Evolutionary conservation across 2,113 vertebrate genomes (phyloP), one percentile per base, ranked within the genome.

Genomic region (Lanius collurio): DNA sequence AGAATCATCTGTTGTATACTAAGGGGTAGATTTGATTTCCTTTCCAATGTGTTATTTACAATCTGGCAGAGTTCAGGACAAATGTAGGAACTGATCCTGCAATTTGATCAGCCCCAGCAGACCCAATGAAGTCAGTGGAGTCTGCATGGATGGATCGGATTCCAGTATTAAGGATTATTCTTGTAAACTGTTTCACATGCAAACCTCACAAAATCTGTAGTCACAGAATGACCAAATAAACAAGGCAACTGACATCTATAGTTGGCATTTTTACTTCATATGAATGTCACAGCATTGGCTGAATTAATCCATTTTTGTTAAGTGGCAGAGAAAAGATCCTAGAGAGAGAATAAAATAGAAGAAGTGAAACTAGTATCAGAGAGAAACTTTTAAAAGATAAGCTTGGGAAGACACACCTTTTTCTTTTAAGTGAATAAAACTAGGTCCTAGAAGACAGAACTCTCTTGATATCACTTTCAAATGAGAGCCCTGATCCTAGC

Each of bases 61-160:
- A 33, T 90, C 91, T 90, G 82, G 55, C 91, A 90, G 79, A 93
- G 82, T 74, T 86, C 67, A 70, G n/a, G 59, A 52, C 83, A 59
- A 74, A 82, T 15, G 57, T 46, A 82, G 65, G 84, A 97, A 83
- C 79, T 46, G 82, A 90, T 95, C 92, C 78, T 83, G 92, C 75
- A 90, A 94, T 83, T 80, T 63, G 78, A 96, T 80, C 84, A 79
- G 74, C 57, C 26, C 15, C 31, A 17, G 56, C 74, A 90, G 89
- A 50, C 50, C 88, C 81, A 87, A 0, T 59, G 89, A 85, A 91
- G 55, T 77, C 90, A 95, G 47, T 35, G 75, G 74, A 84, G 20
- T 68, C 83, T 79, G 81, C 77, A 56, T 0, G 0, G 74, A 31
- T 76, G 63, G 89, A 87, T 87, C 35, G 0, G 82, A 86, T 95